phyloP scores from a whole-genome alignment of 2,113 vertebrate genomes.

The Campylomormyrus tamandua region DNA sequence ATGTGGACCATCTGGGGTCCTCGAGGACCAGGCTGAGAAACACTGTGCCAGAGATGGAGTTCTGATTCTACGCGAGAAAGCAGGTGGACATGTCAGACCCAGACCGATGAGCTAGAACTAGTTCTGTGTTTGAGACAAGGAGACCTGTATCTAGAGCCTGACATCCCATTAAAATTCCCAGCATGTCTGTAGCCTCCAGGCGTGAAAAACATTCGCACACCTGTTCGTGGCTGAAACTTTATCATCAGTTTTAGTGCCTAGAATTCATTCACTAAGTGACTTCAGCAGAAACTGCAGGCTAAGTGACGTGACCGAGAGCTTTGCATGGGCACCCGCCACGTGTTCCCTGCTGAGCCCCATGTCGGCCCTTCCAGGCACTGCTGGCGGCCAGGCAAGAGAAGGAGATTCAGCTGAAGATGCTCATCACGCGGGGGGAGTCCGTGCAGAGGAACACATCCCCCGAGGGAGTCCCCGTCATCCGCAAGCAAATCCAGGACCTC shows the following conservation, averaged over 20 bases:
- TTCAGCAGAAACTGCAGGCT: neutral
- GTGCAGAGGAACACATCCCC: conserved; percentile 86
- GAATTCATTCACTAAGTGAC: neutral
- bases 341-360: neutral
- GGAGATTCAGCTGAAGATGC: conserved; percentile 92
- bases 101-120: neutral
- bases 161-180: neutral
- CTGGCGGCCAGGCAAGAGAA: conserved; percentile 82
- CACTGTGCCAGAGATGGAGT: neutral
- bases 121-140: neutral
- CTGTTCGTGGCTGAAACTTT: neutral
- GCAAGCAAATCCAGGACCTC: conserved; percentile 78
- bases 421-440: conserved; percentile 81
- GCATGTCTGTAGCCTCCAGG: neutral
- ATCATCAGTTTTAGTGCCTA: neutral
- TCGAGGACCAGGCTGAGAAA: neutral
- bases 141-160: neutral
- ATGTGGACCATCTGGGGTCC: neutral
- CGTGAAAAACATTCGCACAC: neutral
- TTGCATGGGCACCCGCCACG: neutral
- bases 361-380: conserved; percentile 59
- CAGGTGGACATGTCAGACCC: neutral
- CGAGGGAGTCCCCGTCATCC: conserved; percentile 76
- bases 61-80: neutral
- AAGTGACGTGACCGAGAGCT: neutral